phyloP scores from a whole-genome alignment of 2,797 vertebrate species.

The Oryzias dopingdopingensis region DNA sequence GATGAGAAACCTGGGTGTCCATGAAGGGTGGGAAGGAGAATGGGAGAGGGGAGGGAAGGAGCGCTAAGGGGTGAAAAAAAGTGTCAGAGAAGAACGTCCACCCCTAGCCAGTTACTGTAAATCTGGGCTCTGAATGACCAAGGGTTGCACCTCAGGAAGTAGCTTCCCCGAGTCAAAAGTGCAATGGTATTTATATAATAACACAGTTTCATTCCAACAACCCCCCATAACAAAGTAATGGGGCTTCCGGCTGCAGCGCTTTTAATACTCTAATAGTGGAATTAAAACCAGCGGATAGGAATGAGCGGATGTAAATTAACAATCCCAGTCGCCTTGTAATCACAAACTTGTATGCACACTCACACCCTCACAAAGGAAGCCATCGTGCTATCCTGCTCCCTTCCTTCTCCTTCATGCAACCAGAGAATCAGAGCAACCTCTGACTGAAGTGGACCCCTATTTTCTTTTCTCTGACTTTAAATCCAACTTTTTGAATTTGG shows the following conservation, averaged over 20 bases:
- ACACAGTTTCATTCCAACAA: conserved; percentile 76
- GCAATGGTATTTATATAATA: conserved; percentile 83
- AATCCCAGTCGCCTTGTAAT: conserved; percentile 64
- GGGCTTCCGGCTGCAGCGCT: conserved; percentile 59
- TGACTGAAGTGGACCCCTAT: conserved; percentile 41
- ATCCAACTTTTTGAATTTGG: conserved; percentile 10
- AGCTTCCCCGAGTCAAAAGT: conserved; percentile 83
- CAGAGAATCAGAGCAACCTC: conserved; percentile 30
- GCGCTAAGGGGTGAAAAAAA: conserved; percentile 57
- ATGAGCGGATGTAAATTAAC: conserved; percentile 73
- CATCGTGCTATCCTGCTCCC: conserved; percentile 24
- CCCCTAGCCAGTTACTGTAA: conserved; percentile 76
- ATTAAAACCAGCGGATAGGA: conserved; percentile 73
- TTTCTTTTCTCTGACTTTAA: conserved; percentile 29
- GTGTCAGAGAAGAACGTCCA: conserved; percentile 73
- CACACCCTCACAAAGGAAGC: conserved; percentile 31
- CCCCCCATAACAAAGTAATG: conserved; percentile 63
- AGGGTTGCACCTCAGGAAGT: conserved; percentile 77
- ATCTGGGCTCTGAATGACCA: conserved; percentile 74
- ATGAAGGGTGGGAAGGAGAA: conserved; percentile 64
- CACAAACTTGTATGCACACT: conserved; percentile 30
- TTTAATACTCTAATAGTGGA: conserved; percentile 68
- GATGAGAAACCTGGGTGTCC: conserved; percentile 73
- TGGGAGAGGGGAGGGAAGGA: conserved; percentile 36
- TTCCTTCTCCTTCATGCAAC: conserved; percentile 15